These are phyloP conservation scores for Bufo bufo DNA, from an alignment of 2,113 vertebrate genomes.

Conservation along the genomic window DNA sequence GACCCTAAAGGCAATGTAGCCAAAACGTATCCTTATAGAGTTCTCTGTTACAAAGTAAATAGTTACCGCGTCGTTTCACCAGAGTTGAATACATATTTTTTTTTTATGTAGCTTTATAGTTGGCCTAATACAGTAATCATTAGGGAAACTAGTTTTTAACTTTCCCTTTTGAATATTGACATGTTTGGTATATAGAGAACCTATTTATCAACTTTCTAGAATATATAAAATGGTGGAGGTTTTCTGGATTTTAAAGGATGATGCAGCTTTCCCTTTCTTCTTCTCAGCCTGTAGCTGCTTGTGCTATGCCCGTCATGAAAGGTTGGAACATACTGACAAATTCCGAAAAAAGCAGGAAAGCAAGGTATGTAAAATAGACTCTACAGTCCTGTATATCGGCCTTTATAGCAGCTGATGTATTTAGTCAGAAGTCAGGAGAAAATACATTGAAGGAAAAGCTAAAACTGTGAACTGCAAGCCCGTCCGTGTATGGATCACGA, in stretches of 20 bases:
- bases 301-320: slow-evolving; percentile 98
- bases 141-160: background rate
- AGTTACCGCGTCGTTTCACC: too few relatives aligned
- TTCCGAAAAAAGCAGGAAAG: slow-evolving; percentile 92
- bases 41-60: too few relatives aligned
- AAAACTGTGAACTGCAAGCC: background rate
- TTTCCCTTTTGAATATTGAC: too few relatives aligned
- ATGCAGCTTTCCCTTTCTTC: background rate
- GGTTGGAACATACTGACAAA: slow-evolving; percentile 96
- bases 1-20: too few relatives aligned
- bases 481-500: background rate
- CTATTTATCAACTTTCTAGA: background rate
- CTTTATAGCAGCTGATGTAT: background rate
- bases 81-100: too few relatives aligned
- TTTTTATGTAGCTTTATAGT: too few relatives aligned
- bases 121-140: background rate
- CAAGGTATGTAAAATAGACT: slow-evolving; percentile 78
- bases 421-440: background rate
- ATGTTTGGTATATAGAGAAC: background rate
- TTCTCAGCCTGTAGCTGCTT: slow-evolving; percentile 91
- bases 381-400: background rate
- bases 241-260: background rate
- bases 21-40: too few relatives aligned
- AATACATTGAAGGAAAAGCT: background rate
- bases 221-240: background rate